Evolutionary conservation across 2,888 invertebrate species (phyloP), one percentile per base, ranked within the genome.

Genomic region (Eudasyphora cyanicolor): DNA sequence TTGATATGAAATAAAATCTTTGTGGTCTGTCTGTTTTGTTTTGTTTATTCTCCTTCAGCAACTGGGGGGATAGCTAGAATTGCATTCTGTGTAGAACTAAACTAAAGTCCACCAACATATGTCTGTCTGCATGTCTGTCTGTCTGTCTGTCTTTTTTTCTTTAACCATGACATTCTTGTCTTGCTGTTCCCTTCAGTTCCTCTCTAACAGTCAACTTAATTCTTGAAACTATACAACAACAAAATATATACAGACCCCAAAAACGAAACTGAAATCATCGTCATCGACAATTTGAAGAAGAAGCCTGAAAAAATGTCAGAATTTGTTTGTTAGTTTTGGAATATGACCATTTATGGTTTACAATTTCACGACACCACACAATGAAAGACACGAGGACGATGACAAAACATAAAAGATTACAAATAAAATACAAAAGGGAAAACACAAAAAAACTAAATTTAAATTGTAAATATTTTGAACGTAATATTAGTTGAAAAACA

Each of bases 321-420:
- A 38, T 42, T 67, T 67, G 17, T 35, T 35, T 24, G 67, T 79
- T 42, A 71, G 67, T 73, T 73, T 60, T 8, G 62, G 29, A 77
- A 45, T 62, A 77, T 70, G 74, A 77, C 79, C 77, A 71, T 80
- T 83, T 83, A 76, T 77, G 83, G 83, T 70, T 71, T 79, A 54
- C 14, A 74, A 80, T 77, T 80, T 67, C 70, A 57, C 64, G 62
- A 57, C 69, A 79, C 67, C 38, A 38, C n/a, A n/a, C n/a, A n/a
- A 21, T 67, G 42, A 67, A 38, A 5, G 38, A 67, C 27, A 42
- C 24, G 24, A 24, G 12, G 42, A 35, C 17, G 19, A 38, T 17
- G 32, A n/a, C 17, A 29, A 27, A 29, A 29, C 12, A 57, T 1
- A 0, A 19, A 64, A 38, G 38, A 64, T n/a, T n/a, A 17, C 19